Evolutionary conservation across 1,140 invertebrate genomes (phyloP).

Genomic region (Ceratosolen solmsi): DNA sequence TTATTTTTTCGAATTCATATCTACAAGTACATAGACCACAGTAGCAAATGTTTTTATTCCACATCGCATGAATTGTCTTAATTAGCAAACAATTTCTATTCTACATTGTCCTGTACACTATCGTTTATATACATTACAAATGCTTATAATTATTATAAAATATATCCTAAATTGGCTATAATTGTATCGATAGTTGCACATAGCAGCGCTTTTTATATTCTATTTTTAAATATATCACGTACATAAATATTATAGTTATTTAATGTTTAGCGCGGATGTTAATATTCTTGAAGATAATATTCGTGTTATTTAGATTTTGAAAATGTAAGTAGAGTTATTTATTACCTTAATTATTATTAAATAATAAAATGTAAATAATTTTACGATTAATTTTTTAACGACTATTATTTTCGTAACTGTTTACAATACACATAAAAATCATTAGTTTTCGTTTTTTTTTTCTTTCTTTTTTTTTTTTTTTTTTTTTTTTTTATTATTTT

Average conservation of each 20-base stretch:
- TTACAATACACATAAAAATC: neutral
- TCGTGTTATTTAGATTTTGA: neutral
- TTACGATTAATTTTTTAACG: too few relatives aligned
- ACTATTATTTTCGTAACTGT: neutral
- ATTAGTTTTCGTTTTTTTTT: too few relatives aligned
- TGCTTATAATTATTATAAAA: slow-evolving; percentile 6
- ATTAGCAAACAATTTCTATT: slow-evolving; percentile 6
- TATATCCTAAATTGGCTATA: neutral
- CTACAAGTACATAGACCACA: neutral
- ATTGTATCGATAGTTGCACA: slow-evolving; percentile 38
- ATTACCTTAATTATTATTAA: neutral
- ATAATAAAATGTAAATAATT: neutral
- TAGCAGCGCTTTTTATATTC: slow-evolving; percentile 12
- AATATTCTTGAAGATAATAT: slow-evolving; percentile 40
- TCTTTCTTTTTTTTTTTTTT: too few relatives aligned
- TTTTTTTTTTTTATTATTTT: too few relatives aligned
- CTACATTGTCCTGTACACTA: slow-evolving; percentile 25
- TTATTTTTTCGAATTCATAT: slow-evolving; percentile 28
- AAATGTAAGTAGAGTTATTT: neutral
- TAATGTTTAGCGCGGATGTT: neutral
- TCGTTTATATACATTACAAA: slow-evolving; percentile 5
- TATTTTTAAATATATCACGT: slow-evolving; percentile 33
- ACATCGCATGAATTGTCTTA: slow-evolving; percentile 13
- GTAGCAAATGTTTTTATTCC: slow-evolving; percentile 23
- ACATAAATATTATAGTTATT: slow-evolving; percentile 31